phyloP scores from a whole-genome alignment of 2,888 invertebrate species.

The Cenopis cana region DNA sequence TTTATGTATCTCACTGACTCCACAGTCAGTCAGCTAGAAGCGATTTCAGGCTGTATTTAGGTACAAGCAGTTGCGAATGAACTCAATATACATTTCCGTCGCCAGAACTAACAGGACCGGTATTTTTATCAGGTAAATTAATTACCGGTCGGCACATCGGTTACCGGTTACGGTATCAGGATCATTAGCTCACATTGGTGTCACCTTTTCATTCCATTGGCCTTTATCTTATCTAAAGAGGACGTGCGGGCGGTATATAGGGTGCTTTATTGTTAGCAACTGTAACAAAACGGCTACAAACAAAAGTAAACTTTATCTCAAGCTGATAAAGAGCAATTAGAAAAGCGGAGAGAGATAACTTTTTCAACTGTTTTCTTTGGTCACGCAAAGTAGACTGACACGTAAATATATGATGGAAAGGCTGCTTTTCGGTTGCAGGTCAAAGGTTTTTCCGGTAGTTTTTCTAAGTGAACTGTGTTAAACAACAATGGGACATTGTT shows the following conservation, averaged over 20 bases:
- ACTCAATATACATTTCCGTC: slow-evolving; percentile 10
- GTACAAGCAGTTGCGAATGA: not conserved
- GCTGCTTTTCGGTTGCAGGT: slow-evolving; percentile 54
- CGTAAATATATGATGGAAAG: slow-evolving; percentile 44
- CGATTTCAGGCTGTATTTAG: not conserved
- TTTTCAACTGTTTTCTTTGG: slow-evolving; percentile 65
- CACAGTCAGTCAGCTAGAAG: slow-evolving; percentile 3
- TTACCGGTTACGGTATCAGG: slow-evolving; percentile 62
- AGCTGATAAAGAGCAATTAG: slow-evolving; percentile 44
- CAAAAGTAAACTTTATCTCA: slow-evolving; percentile 52
- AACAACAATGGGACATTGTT: slow-evolving; percentile 80
- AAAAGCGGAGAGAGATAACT: slow-evolving; percentile 21
- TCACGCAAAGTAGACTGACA: slow-evolving; percentile 46
- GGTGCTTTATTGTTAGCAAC: slow-evolving; percentile 72
- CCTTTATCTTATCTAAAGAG: slow-evolving; percentile 85
- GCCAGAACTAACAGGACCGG: slow-evolving; percentile 52
- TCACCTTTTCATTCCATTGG: slow-evolving; percentile 75
- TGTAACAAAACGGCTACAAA: slow-evolving; percentile 45
- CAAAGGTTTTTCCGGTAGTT: slow-evolving; percentile 74
- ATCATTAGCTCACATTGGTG: slow-evolving; percentile 79
- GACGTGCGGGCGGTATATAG: slow-evolving; percentile 82
- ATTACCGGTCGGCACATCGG: slow-evolving; percentile 67
- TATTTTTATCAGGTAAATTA: slow-evolving; percentile 73
- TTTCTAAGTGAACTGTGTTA: slow-evolving; percentile 67
- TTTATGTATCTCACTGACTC: not conserved